These are phyloP conservation scores for Agrilus biguttatus DNA, from an alignment of 2,888 invertebrate species.

Conservation along the genomic window DNA sequence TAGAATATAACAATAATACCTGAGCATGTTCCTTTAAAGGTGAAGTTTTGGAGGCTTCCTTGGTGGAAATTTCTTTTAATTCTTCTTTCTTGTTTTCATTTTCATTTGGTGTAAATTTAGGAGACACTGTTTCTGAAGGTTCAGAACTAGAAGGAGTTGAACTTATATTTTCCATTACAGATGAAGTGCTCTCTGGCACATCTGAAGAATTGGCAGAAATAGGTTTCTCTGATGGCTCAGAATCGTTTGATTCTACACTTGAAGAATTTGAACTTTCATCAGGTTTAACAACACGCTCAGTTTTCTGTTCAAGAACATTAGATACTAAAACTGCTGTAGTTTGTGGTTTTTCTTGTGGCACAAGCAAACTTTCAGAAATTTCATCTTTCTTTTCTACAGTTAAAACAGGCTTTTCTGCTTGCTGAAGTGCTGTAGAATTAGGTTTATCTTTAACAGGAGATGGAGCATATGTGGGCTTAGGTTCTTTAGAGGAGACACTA, in stretches of 20 bases:
- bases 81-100: no score
- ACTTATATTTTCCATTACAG: conserved; percentile 3
- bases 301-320: conserved; percentile 2
- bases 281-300: not conserved
- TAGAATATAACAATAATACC: no score
- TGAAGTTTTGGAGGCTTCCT: conserved; percentile 16
- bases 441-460: conserved; percentile 8
- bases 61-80: conserved; percentile 14
- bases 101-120: no score
- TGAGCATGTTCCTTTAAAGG: no score
- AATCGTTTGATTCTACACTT: not conserved
- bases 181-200: conserved; percentile 12
- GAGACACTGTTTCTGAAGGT: no score
- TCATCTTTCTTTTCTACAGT: conserved; percentile 13
- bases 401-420: conserved; percentile 3
- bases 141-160: no score
- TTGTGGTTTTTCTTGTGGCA: not conserved
- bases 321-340: conserved; percentile 5
- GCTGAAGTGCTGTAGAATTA: conserved; percentile 4
- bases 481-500: conserved; percentile 11
- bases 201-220: conserved; percentile 5
- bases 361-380: conserved; percentile 10
- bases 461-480: conserved; percentile 15
- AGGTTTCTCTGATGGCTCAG: conserved; percentile 2
- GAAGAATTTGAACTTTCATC: not conserved